A percentile compares a stretch with the other conserved stretches of the same genome.
Evolutionary conservation across 2,888 invertebrate genomes (phyloP).

Genomic region (Sminthurinus aureus): DNA sequence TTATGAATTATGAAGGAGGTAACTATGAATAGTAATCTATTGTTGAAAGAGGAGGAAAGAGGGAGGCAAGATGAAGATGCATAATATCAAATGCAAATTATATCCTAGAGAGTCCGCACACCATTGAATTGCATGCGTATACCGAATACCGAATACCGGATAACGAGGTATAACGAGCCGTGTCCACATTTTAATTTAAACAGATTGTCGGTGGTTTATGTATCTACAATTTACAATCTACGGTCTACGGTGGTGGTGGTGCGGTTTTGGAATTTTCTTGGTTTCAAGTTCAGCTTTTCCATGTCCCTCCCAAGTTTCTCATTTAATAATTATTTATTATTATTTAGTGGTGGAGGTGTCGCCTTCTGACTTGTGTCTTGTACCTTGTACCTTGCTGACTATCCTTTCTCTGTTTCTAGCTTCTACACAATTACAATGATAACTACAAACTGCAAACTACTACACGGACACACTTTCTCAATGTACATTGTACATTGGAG

Average conservation of each 20-base stretch:
- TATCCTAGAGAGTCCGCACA: too few species aligned
- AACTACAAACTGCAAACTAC: too few species aligned
- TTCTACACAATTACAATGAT: background rate
- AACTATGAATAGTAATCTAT: constrained; percentile 37
- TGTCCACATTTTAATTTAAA: constrained; percentile 28
- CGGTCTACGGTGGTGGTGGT: too few species aligned
- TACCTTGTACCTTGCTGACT: background rate
- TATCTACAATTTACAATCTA: background rate
- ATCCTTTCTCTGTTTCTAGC: background rate
- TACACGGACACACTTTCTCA: background rate
- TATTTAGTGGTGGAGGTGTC: constrained; percentile 27
- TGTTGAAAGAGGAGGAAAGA: constrained; percentile 22
- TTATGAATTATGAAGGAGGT: constrained; percentile 21
- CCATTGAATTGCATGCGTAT: too few species aligned
- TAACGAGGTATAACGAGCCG: background rate
- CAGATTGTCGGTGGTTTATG: constrained; percentile 33
- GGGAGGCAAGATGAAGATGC: too few species aligned
- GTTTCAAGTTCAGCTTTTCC: too few species aligned
- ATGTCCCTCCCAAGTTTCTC: constrained; percentile 22
- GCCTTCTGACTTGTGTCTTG: background rate
- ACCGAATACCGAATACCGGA: too few species aligned
- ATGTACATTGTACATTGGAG: background rate
- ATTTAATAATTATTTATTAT: constrained; percentile 38
- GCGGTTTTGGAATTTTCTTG: too few species aligned
- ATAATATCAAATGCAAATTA: background rate